Percentiles rank a stretch among this genome's conserved stretches.
Conservation (phyloP, 2,797 vertebrate genomes). For the Okamejei kenojei region DNA sequence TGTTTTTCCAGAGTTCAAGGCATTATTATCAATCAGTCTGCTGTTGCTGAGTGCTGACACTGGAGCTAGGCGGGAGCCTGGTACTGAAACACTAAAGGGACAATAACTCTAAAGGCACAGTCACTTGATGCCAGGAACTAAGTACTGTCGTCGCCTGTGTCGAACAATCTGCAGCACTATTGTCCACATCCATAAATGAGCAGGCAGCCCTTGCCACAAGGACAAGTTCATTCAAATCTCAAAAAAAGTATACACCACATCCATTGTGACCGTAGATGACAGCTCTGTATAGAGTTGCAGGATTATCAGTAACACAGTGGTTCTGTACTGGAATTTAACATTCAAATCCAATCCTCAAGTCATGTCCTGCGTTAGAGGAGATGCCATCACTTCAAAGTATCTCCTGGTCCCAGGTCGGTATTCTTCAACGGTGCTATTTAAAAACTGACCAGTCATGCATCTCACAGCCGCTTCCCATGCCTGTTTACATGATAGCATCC, state of each 20-base stretch:
- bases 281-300: not conserved
- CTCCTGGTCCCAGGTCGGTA: not conserved
- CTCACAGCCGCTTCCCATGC: not conserved
- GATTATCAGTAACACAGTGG: not conserved
- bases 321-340: not conserved
- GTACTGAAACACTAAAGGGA: not conserved
- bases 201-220: not conserved
- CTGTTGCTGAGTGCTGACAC: not conserved
- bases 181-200: not conserved
- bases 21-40: not conserved
- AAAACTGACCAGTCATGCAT: not conserved
- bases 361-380: not conserved
- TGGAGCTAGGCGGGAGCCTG: not conserved
- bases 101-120: not conserved
- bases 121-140: not conserved
- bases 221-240: not conserved
- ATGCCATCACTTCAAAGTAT: not conserved
- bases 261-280: not conserved
- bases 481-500: not conserved
- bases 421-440: not conserved
- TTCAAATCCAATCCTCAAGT: too few species aligned
- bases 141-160: not conserved
- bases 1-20: not conserved
- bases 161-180: not conserved
- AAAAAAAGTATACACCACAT: not conserved